Evolutionary conservation across 2,113 vertebrate species (phyloP).

Genomic region (Polyodon spathula): DNA sequence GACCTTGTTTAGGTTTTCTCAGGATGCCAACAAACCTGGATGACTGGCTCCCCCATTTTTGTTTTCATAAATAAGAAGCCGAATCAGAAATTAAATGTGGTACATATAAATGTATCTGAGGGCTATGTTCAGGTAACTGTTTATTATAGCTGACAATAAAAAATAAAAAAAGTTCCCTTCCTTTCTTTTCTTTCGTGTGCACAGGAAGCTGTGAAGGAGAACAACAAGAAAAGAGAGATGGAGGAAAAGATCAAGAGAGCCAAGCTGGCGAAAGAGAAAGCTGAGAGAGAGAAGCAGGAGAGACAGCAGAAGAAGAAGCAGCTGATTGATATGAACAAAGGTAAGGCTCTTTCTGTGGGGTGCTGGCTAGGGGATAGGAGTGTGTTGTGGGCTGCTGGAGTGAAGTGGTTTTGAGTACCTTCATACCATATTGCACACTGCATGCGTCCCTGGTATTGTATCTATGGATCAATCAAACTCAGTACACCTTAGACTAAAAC

Average conservation of each 20-base stretch:
- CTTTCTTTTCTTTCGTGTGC: constrained; percentile 21
- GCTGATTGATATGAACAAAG: constrained; percentile 98
- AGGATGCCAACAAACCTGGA: too few relatives aligned
- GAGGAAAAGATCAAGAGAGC: constrained; percentile 94
- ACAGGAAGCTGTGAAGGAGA: constrained; percentile 91
- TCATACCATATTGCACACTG: too few relatives aligned
- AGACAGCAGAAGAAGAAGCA: constrained; percentile 94
- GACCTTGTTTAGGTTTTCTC: too few relatives aligned
- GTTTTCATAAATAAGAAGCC: too few relatives aligned
- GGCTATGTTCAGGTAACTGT: neutral
- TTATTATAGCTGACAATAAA: too few relatives aligned
- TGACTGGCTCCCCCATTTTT: too few relatives aligned
- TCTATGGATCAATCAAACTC: too few relatives aligned
- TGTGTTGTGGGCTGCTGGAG: neutral
- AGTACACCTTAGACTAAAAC: too few relatives aligned
- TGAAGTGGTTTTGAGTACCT: constrained; percentile 11
- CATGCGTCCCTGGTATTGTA: too few relatives aligned
- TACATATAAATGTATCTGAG: neutral
- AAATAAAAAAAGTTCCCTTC: neutral
- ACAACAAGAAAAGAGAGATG: constrained; percentile 88
- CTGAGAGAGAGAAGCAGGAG: constrained; percentile 86
- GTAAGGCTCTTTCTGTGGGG: constrained; percentile 50
- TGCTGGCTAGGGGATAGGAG: constrained; percentile 18
- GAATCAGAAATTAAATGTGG: too few relatives aligned
- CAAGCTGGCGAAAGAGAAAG: constrained; percentile 94